Evolutionary conservation across 2,113 vertebrate species (phyloP), one percentile per base, ranked within the genome.

Genomic region (Maccullochella peelii): DNA sequence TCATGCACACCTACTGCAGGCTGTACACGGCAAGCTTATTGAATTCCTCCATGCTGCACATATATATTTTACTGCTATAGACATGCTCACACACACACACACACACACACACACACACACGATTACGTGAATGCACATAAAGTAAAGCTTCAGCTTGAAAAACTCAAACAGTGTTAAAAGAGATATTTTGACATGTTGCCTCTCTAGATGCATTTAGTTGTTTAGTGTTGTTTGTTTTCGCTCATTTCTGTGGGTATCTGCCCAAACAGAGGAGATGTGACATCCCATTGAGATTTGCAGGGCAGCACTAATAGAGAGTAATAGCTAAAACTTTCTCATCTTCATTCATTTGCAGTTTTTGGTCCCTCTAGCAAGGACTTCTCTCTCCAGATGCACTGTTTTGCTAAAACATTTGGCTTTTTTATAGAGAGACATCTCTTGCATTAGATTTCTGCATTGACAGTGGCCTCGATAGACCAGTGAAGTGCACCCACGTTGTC

Each of bases 1-100:
- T 83, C 77, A 76, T 75, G 76, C 59, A 62, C 85, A 70, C 47
- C 80, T 82, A 65, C 92, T 91, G 80, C 76, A 82, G 89, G 82
- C 83, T 82, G 77, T 49, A 72, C 84, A 79, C 14, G 50, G 44
- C 58, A 59, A 65, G 59, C 49, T 79, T 72, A 69, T 76, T 88
- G 74, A 88, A 82, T 62, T 33, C 80, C 67, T 88, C 75, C 76
- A 54, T 33, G 44, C 47, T 86, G 63, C 80, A 73, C 75, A 86
- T 88, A 65, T 73, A 86, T 88, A 65, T 73, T 79, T 80, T 73
- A 74, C 42, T 65, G 50, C 40, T 69, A 36, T 30, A 42, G 40
- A 80, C 75, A 25, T 15, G 50, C 54, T 65, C 63, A 71, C 44
- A 52, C 61, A 63, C 62, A 52, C 62, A 52, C 52, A 5, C 82